phyloP scores from a whole-genome alignment of 2,888 invertebrate species.

The Himalopsyche anomala region DNA sequence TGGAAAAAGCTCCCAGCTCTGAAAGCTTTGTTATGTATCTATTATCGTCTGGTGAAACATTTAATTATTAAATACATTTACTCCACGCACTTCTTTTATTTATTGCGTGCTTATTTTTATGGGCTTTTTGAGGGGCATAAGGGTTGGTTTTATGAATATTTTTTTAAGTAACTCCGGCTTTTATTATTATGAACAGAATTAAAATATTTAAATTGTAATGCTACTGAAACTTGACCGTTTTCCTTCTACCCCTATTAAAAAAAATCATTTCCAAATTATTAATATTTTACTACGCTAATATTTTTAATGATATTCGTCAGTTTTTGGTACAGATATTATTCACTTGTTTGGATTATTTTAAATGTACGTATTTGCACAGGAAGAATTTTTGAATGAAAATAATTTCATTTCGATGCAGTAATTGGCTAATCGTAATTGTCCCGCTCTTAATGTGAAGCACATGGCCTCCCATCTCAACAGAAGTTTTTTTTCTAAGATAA shows the following conservation, averaged over 20 bases:
- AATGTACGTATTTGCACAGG: too few species aligned
- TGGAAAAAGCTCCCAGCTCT: slow-evolving; percentile 56
- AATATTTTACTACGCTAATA: background rate
- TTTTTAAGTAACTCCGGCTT: slow-evolving; percentile 27
- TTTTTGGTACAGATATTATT: too few species aligned
- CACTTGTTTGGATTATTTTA: too few species aligned
- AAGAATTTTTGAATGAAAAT: too few species aligned
- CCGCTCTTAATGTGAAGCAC: too few species aligned
- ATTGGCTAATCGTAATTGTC: too few species aligned
- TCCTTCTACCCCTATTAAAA: background rate
- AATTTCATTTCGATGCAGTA: too few species aligned
- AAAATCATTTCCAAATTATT: slow-evolving; percentile 1
- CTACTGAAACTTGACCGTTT: slow-evolving; percentile 26
- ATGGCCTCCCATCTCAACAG: too few species aligned
- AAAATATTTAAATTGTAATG: slow-evolving; percentile 31
- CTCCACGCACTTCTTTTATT: slow-evolving; percentile 44
- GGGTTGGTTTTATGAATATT: slow-evolving; percentile 40
- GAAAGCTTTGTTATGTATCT: slow-evolving; percentile 65
- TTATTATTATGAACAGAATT: slow-evolving; percentile 38
- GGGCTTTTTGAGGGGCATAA: slow-evolving; percentile 38
- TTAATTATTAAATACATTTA: slow-evolving; percentile 52
- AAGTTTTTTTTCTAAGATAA: too few species aligned
- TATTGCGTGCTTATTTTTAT: slow-evolving; percentile 51
- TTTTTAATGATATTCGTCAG: too few species aligned
- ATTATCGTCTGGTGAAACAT: slow-evolving; percentile 60